Percentiles rank a stretch among this genome's conserved stretches.
phyloP scores from a whole-genome alignment of 2,113 vertebrate species.

The Onychostoma macrolepis region DNA sequence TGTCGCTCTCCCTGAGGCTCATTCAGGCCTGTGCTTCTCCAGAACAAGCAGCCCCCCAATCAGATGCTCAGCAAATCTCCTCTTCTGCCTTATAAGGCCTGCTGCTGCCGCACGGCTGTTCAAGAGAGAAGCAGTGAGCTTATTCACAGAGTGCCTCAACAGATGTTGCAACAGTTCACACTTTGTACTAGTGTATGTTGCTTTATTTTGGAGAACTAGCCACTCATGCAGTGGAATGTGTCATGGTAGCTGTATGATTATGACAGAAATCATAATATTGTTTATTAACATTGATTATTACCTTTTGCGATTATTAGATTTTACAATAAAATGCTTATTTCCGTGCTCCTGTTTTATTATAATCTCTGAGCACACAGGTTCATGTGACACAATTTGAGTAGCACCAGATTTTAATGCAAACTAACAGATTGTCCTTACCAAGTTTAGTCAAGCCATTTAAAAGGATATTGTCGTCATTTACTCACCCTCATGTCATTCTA shows the following conservation, averaged over 20 bases:
- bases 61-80: conserved; percentile 65
- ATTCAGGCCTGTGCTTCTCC: conserved; percentile 32
- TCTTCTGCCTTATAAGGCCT: conserved; percentile 79
- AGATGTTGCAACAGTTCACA: conserved; percentile 15
- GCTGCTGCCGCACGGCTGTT: conserved; percentile 61
- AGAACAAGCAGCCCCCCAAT: conserved; percentile 55
- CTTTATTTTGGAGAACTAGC: not conserved
- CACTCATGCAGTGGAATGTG: not conserved
- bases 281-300: not conserved
- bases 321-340: not conserved
- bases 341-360: not conserved
- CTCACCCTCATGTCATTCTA: not conserved
- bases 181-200: not conserved
- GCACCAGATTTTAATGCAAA: not conserved
- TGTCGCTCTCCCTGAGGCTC: conserved; percentile 20
- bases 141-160: conserved; percentile 23
- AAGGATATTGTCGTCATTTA: not conserved
- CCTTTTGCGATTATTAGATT: not conserved
- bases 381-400: not conserved
- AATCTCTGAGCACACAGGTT: not conserved
- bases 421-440: not conserved
- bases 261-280: not conserved
- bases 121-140: conserved; percentile 46
- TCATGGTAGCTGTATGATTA: not conserved
- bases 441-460: not conserved